A percentile compares a stretch with the other conserved stretches of the same genome.
Evolutionary conservation across 2,888 invertebrate genomes (phyloP).

Genomic region (Lasioglossum figueresi): DNA sequence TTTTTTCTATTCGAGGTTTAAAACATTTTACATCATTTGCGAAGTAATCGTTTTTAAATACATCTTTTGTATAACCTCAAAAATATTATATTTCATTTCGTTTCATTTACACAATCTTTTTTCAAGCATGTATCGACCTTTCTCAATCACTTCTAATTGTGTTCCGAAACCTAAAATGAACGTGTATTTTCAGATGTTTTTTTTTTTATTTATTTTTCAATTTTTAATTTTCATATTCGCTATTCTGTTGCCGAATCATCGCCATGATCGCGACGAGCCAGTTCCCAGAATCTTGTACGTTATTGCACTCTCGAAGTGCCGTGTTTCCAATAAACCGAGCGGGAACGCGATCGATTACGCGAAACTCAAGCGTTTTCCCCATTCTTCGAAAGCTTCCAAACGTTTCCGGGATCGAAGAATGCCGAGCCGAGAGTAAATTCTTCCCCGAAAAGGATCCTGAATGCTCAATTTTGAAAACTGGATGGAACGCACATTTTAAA

Average conservation of each 20-base stretch:
- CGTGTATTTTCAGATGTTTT: not conserved
- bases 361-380: constrained; percentile 34
- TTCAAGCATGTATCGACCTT: not conserved
- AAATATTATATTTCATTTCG: not conserved
- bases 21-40: not conserved
- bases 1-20: not conserved
- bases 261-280: not conserved
- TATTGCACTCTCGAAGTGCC: constrained; percentile 27
- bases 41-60: not conserved
- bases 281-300: not conserved
- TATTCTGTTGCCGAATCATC: not conserved
- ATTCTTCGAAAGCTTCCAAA: constrained; percentile 20
- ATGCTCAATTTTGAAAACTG: constrained; percentile 27
- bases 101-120: not conserved
- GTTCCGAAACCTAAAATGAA: not conserved
- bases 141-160: not conserved
- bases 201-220: not conserved
- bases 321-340: constrained; percentile 35
- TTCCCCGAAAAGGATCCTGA: not conserved
- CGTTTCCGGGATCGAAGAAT: constrained; percentile 32
- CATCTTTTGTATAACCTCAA: not conserved
- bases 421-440: constrained; percentile 34
- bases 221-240: not conserved
- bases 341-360: constrained; percentile 34
- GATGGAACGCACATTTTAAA: not conserved